These are phyloP conservation scores for Ceratotherium simum DNA, from an alignment of 2,113 vertebrate genomes.

Conservation along the genomic window DNA sequence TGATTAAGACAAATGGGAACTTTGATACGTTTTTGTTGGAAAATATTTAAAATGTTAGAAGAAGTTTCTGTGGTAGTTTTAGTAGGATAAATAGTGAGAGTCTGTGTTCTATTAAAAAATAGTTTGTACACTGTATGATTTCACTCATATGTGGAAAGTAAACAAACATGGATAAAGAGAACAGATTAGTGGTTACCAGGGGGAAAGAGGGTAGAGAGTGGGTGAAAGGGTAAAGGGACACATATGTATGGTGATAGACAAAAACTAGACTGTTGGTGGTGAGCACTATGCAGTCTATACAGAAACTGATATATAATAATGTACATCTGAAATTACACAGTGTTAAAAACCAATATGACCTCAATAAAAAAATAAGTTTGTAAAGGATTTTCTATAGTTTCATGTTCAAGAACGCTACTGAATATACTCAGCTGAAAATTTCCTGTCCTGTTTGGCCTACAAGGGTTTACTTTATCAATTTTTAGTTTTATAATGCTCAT, in stretches of 20 bases:
- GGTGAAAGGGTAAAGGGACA: no score
- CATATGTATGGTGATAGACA: no score
- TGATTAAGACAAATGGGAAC: background rate
- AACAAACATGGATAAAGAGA: no score
- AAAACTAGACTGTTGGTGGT: no score
- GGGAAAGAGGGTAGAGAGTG: no score
- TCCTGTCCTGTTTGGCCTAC: background rate
- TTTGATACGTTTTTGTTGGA: slow-evolving; percentile 21
- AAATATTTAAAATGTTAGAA: slow-evolving; percentile 40
- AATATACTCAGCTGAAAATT: background rate
- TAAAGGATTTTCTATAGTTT: slow-evolving; percentile 27
- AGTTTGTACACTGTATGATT: background rate
- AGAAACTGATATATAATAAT: no score
- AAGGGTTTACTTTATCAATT: background rate
- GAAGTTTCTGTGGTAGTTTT: background rate
- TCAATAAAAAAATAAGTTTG: background rate
- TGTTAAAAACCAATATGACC: no score
- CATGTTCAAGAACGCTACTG: background rate
- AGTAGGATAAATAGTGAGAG: slow-evolving; percentile 7
- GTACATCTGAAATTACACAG: no score
- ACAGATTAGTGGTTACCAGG: no score
- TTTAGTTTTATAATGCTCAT: slow-evolving; percentile 6
- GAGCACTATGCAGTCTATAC: no score
- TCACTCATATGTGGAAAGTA: no score
- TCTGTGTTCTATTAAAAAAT: background rate